Evolutionary conservation across 2,113 vertebrate genomes (phyloP).

Genomic region (Saccopteryx leptura): DNA sequence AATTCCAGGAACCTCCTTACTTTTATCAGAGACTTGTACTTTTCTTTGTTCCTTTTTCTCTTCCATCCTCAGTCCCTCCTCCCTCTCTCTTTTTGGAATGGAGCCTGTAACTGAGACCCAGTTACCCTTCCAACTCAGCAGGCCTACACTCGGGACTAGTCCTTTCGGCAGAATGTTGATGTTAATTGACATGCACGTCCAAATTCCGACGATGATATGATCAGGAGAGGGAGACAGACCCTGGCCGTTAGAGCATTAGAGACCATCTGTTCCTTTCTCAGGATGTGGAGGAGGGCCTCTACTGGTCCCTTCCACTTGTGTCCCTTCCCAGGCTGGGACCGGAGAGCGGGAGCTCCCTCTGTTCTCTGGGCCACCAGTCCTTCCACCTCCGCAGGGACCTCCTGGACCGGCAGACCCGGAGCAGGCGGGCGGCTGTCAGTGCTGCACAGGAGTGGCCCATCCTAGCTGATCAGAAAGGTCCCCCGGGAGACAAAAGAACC

Average conservation of each 20-base stretch:
- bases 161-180: not conserved
- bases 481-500: not conserved
- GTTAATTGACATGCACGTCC: not conserved
- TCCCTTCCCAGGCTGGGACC: not conserved
- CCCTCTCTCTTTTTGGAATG: not conserved
- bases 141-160: not conserved
- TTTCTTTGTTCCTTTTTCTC: not conserved
- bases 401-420: not conserved
- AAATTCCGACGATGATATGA: not conserved
- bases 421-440: not conserved
- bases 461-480: not conserved
- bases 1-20: not conserved
- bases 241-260: too few species aligned
- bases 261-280: not conserved
- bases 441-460: accelerated
- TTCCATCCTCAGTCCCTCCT: not conserved
- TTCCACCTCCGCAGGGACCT: not conserved
- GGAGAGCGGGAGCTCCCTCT: too few species aligned
- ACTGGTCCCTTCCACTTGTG: not conserved
- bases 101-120: not conserved
- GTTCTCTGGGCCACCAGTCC: not conserved
- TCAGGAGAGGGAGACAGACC: not conserved
- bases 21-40: too few species aligned
- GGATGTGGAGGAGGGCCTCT: accelerated
- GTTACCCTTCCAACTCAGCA: not conserved